phyloP scores from a whole-genome alignment of 2,888 invertebrate species.

The Eutolmus rufibarbis region DNA sequence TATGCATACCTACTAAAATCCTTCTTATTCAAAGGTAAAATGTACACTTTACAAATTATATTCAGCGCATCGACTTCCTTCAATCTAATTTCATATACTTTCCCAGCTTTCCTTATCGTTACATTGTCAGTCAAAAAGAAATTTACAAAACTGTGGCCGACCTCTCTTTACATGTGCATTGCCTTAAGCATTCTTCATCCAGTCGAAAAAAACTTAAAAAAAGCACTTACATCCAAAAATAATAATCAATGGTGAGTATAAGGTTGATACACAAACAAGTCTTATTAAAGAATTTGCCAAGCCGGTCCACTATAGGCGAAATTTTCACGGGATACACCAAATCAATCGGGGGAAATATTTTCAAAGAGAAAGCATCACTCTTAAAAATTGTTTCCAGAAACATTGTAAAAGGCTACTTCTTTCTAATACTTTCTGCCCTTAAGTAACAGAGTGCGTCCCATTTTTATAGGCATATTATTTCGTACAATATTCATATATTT shows the following conservation, averaged over 20 bases:
- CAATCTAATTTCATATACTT: not conserved
- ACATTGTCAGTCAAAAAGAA: not conserved
- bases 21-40: not conserved
- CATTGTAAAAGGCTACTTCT: no score
- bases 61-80: not conserved
- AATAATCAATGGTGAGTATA: not conserved
- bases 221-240: not conserved
- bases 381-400: no score
- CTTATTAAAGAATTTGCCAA: not conserved
- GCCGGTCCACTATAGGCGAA: not conserved
- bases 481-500: no score
- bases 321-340: not conserved
- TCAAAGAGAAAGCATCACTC: no score
- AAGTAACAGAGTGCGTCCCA: no score
- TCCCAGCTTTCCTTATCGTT: not conserved
- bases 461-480: no score
- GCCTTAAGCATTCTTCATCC: not conserved
- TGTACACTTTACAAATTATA: conserved; percentile 12
- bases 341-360: not conserved
- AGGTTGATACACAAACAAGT: not conserved
- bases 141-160: not conserved
- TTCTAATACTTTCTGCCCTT: no score
- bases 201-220: not conserved
- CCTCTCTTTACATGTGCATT: not conserved
- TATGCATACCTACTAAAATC: not conserved